phyloP scores from a whole-genome alignment of 2,797 vertebrate species.

The Cossypha dichroa region DNA sequence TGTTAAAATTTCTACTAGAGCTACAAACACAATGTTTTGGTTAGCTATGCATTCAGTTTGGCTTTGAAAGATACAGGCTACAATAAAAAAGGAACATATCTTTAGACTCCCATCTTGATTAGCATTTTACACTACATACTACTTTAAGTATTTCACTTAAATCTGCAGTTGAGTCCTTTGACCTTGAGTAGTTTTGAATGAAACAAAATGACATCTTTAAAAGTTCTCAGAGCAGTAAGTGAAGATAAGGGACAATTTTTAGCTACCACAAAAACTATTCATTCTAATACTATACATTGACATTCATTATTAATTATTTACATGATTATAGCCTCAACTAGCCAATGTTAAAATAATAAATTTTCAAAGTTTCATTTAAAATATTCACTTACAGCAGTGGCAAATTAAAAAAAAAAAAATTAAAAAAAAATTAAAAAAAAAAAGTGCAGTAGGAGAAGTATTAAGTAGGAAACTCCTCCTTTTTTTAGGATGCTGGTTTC shows the following conservation, averaged over 20 bases:
- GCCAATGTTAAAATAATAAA: background rate
- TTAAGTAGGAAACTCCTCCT: background rate
- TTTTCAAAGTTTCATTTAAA: background rate
- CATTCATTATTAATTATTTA: background rate
- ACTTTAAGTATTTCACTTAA: background rate
- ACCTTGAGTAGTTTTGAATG: background rate
- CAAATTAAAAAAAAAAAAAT: background rate
- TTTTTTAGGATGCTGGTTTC: background rate
- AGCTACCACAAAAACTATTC: background rate
- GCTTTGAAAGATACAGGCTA: background rate
- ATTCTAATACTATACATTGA: background rate
- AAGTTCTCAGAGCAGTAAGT: background rate
- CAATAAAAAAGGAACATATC: background rate
- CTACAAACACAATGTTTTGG: background rate
- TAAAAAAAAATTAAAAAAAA: background rate
- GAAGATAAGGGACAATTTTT: background rate
- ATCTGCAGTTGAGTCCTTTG: background rate
- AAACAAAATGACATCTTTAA: background rate
- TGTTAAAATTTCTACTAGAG: background rate
- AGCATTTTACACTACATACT: background rate
- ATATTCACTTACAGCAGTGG: background rate
- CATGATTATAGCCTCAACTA: background rate
- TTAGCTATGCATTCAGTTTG: background rate
- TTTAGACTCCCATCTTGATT: background rate
- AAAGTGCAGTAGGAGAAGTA: accelerated